phyloP scores from a whole-genome alignment of 2,113 vertebrate genomes.

The Leptodactylus fuscus region DNA sequence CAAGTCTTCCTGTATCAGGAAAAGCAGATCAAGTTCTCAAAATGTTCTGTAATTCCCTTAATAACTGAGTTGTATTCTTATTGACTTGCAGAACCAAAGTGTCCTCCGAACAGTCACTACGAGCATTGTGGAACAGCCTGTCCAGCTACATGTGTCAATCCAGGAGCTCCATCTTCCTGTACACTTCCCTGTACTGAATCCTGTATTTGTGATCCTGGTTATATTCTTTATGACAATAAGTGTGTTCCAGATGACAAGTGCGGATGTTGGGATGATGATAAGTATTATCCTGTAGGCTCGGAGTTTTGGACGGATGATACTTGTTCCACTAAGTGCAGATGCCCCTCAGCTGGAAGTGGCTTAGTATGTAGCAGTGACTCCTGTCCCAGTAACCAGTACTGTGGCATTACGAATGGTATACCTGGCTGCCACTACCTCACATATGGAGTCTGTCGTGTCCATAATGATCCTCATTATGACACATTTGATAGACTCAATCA shows the following conservation, averaged over 20 bases:
- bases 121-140: constrained; percentile 67
- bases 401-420: constrained; percentile 66
- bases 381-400: constrained; percentile 72
- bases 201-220: constrained; percentile 64
- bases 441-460: constrained; percentile 71
- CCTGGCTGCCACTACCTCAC: constrained; percentile 55
- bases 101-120: constrained; percentile 63
- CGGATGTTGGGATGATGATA: constrained; percentile 66
- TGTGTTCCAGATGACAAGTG: constrained; percentile 66
- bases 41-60: constrained; percentile 53
- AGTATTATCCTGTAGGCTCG: constrained; percentile 65
- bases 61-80: neutral
- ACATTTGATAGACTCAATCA: constrained; percentile 77
- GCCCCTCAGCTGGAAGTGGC: constrained; percentile 67
- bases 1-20: too few species aligned
- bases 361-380: constrained; percentile 71
- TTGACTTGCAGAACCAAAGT: constrained; percentile 59
- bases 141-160: constrained; percentile 67
- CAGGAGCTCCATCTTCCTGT: neutral
- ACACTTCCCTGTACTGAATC: constrained; percentile 57
- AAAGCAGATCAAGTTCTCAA: neutral
- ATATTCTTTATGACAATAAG: constrained; percentile 62
- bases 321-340: constrained; percentile 73
- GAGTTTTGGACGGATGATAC: constrained; percentile 77
- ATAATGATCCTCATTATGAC: constrained; percentile 70